These are phyloP conservation scores for Parthenolecanium corni DNA, from an alignment of 2,888 invertebrate species.

Conservation along the genomic window DNA sequence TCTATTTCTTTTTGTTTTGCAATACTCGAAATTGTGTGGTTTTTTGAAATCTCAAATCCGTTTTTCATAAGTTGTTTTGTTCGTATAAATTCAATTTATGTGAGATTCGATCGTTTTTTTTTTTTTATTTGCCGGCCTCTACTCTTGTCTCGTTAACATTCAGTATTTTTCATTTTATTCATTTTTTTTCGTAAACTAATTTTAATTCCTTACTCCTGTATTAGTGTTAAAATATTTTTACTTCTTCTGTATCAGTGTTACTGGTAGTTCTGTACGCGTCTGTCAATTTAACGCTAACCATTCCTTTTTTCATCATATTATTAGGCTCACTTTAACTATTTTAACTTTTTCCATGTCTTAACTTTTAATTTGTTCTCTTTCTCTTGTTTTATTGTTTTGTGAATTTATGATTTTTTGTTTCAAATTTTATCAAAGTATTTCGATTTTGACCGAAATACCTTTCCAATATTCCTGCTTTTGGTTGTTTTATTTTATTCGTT, in stretches of 20 bases:
- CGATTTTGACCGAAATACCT: too few relatives aligned
- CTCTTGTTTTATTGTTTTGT: background rate
- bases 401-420: slow-evolving; percentile 10
- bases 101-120: background rate
- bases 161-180: slow-evolving; percentile 13
- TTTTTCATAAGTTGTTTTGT: slow-evolving; percentile 1
- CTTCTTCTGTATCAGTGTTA: slow-evolving; percentile 26
- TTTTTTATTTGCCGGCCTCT: slow-evolving; percentile 1
- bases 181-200: background rate
- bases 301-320: background rate
- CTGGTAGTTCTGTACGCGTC: slow-evolving; percentile 3
- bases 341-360: background rate
- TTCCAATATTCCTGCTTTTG: too few relatives aligned
- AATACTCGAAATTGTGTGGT: too few relatives aligned
- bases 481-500: too few relatives aligned
- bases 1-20: too few relatives aligned
- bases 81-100: background rate
- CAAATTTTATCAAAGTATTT: too few relatives aligned
- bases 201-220: slow-evolving; percentile 3
- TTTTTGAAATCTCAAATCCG: too few relatives aligned
- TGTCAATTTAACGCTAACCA: slow-evolving; percentile 14
- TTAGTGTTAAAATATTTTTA: slow-evolving; percentile 4
- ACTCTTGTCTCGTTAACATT: slow-evolving; percentile 25
- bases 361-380: background rate
- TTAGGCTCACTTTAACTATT: background rate